A percentile compares a stretch with the other conserved stretches of the same genome.
Evolutionary conservation across 1,140 invertebrate genomes (phyloP).

Genomic region (Bombus sylvicola): DNA sequence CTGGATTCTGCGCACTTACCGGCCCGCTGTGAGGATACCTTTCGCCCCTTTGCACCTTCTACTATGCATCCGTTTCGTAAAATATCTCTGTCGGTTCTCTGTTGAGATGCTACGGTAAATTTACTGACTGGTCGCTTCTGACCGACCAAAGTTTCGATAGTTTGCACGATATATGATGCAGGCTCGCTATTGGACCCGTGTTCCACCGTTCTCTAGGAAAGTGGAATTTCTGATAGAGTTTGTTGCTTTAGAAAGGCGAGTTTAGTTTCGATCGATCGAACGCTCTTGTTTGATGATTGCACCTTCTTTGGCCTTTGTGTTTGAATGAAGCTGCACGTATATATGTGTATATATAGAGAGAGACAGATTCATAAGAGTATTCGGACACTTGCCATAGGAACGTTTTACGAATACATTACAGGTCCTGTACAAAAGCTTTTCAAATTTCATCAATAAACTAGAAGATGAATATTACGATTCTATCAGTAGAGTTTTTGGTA

Average conservation of each 20-base stretch:
- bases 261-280: not conserved
- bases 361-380: too few species aligned
- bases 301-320: not conserved
- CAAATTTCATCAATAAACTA: too few species aligned
- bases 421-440: too few species aligned
- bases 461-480: too few species aligned
- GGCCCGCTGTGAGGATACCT: slow-evolving; percentile 68
- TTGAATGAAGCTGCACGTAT: not conserved
- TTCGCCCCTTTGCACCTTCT: slow-evolving; percentile 49
- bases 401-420: too few species aligned
- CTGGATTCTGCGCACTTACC: slow-evolving; percentile 81
- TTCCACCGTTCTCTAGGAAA: not conserved
- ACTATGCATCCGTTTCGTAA: not conserved
- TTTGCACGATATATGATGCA: too few species aligned
- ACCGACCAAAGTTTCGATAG: not conserved
- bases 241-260: not conserved
- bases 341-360: too few species aligned
- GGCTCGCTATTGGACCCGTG: not conserved
- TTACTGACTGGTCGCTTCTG: not conserved
- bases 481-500: too few species aligned
- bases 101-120: not conserved
- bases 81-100: not conserved
- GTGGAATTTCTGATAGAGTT: not conserved
- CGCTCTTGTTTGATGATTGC: too few species aligned
- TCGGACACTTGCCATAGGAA: too few species aligned